Conservation (phyloP, 1,140 invertebrate genomes). For the Chionoecetes opilio region DNA sequence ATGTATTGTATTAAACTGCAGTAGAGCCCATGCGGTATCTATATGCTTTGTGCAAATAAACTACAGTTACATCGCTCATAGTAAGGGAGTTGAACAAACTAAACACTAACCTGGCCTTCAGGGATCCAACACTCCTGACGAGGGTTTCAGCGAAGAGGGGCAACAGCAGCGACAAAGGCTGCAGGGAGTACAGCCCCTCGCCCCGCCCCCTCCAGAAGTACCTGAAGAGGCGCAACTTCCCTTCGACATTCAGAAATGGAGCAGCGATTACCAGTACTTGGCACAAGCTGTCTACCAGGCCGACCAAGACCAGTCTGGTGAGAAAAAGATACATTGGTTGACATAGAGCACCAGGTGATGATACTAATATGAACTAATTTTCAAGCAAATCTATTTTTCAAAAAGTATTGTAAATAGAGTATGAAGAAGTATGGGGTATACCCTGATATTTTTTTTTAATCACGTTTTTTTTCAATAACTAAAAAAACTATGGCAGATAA, state of each 20-base stretch:
- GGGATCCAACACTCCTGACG: not conserved
- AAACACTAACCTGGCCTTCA: not conserved
- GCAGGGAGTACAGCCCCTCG: not conserved
- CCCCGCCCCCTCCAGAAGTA: conserved; percentile 21
- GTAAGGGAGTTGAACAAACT: not conserved
- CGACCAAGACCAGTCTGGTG: conserved; percentile 69
- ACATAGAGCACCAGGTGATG: too few relatives aligned
- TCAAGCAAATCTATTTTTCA: too few relatives aligned
- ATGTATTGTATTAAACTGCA: too few relatives aligned
- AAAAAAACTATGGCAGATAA: too few relatives aligned
- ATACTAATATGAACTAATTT: too few relatives aligned
- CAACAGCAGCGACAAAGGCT: not conserved
- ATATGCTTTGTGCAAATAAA: too few relatives aligned
- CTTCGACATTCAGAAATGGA: conserved; percentile 73
- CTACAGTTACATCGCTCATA: too few relatives aligned
- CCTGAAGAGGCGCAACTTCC: conserved; percentile 20
- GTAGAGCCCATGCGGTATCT: too few relatives aligned
- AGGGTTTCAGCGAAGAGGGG: not conserved
- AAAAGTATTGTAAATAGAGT: too few relatives aligned
- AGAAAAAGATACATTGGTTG: conserved; percentile 81
- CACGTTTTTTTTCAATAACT: too few relatives aligned
- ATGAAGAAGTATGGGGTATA: too few relatives aligned
- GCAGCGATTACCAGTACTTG: conserved; percentile 61
- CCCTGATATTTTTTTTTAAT: too few relatives aligned
- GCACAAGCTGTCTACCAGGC: conserved; percentile 67